Conservation (phyloP, 2,888 invertebrate genomes). For the Rhodophaea formosa region DNA sequence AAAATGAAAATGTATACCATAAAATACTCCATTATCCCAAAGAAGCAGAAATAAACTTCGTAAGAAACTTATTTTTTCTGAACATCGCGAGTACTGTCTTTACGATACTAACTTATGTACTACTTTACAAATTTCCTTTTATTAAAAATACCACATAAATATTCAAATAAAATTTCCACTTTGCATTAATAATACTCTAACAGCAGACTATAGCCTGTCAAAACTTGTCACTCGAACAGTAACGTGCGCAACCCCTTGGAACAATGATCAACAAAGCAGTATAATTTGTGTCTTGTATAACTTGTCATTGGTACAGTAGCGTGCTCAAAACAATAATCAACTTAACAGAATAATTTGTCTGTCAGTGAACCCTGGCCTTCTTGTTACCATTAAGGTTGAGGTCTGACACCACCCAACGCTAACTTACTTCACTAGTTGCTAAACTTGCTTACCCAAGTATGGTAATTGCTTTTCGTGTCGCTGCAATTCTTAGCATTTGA, state of each 20-base stretch:
- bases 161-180: neutral
- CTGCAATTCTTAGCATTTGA: neutral
- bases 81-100: too few species aligned
- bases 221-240: neutral
- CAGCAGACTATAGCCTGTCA: neutral
- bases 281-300: too few species aligned
- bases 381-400: neutral
- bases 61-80: too few species aligned
- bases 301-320: conserved; percentile 6
- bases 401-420: conserved; percentile 8
- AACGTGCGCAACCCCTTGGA: neutral
- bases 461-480: conserved; percentile 7
- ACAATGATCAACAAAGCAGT: too few species aligned
- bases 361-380: conserved; percentile 9
- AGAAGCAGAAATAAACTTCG: too few species aligned
- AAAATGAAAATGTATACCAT: too few species aligned
- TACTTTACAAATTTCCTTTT: too few species aligned
- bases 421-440: conserved; percentile 8
- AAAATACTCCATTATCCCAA: too few species aligned
- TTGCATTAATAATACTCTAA: conserved; percentile 8
- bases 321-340: conserved; percentile 12
- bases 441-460: conserved; percentile 2
- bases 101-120: too few species aligned
- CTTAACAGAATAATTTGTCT: conserved; percentile 14
- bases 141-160: too few species aligned